Evolutionary conservation across 2,113 vertebrate species (phyloP), one percentile per base, ranked within the genome.

Genomic region (Gymnarchus niloticus): DNA sequence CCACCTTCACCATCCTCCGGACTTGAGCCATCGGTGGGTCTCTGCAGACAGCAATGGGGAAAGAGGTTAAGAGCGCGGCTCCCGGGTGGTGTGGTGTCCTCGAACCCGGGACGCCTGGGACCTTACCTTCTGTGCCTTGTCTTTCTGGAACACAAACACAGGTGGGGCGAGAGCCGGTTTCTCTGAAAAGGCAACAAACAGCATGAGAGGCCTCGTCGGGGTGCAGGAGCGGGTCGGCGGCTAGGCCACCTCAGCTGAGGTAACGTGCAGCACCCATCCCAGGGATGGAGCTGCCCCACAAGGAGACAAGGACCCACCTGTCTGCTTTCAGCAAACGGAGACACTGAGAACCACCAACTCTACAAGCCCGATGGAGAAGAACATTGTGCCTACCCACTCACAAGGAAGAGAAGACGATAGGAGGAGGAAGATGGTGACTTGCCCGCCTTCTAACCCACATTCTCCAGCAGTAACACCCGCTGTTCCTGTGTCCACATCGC

Each of bases 71-170:
- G 76, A 41, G 65, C 14, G 41, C 28, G 65, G 65, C 65, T 6
- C 12, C 14, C 3, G 5, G 33, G 41, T 33, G 5, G 12, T 33
- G 7, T 2, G 14, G 4, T 6, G 33, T 17, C 65, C 65, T 33
- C 65, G 0, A 37, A 17, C 65, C 65, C 65, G 0, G 33, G 33
- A 73, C 5, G 0, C 1, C 4, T 17, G 28, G 49, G 9, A n/a
- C 8, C 95, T 95, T 96, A 99, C 98, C 97, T 99, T 99, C 93
- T 97, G 97, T 91, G 95, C 96, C 96, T 99, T 99, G 92, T 99
- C 98, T 95, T 99, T 99, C 94, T 99, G 98, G 95, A 99, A 99
- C 94, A 99, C 97, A 95, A 99, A 99, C 92, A 98, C 97, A n/a
- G 98, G 97, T 87, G 97, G 96, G 88, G 97, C 97, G 94, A 98